Evolutionary conservation across 2,113 vertebrate species (phyloP), one percentile per base, ranked within the genome.

Genomic region (Hydrochoerus hydrochaeris): DNA sequence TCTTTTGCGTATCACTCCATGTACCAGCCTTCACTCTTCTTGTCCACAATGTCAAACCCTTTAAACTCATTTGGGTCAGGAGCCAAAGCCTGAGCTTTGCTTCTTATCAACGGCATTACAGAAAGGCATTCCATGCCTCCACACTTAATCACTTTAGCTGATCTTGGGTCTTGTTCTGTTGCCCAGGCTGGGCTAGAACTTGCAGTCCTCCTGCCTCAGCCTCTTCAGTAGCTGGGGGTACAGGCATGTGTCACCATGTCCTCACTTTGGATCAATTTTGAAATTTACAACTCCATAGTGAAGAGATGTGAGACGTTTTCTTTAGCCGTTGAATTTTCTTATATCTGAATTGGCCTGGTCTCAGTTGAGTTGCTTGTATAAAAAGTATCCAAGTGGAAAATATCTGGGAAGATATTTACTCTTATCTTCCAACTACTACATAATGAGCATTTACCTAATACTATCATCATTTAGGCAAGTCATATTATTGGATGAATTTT

Each of bases 401-500:
- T 80, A 83, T 69, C 77, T 90, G 58, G 73, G 24, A 95, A 94
- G 65, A 46, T 93, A 71, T 10, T 89, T 93, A 69, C 30, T 96
- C n/a, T 97, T 84, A 44, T 80, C 41, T 96, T 92, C 60, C 14
- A 65, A 73, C 32, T 92, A 82, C 54, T 67, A 38, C 20, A 13
- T 52, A 60, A 94, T 88, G 75, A 91, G 14, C 35, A 93, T 91
- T 94, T 97, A 93, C 32, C 57, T 93, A 94, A 85, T 82, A 38
- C 67, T 94, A 87, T 88, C 83, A 90, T 91, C 81, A 83, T 90
- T 92, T 95, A 71, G 41, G 60, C 8, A 85, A 85, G 52, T 95
- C 85, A 73, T 95, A 8, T 93, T 90, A 80, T 81, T 95, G 62
- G 90, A 75, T 77, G 81, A 85, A 5, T 91, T 94, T 94, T 96